These are phyloP conservation scores for Drosophila teissieri DNA, from an alignment of 1,140 invertebrate genomes.

Conservation along the genomic window DNA sequence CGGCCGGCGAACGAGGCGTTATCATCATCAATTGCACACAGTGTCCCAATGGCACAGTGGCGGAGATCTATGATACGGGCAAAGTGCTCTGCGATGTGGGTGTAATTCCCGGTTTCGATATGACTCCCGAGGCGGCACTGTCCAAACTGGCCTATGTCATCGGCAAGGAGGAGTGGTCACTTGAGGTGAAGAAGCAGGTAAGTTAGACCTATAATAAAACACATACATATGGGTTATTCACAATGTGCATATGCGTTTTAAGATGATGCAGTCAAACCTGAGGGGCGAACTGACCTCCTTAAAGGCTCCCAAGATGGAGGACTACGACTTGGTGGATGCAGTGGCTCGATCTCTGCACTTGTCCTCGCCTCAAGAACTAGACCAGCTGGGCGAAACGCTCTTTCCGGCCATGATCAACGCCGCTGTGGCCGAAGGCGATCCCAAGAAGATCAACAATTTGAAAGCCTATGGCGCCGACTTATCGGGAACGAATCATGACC, in stretches of 20 bases:
- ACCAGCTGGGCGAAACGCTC: constrained; percentile 89
- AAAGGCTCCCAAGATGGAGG: constrained; percentile 80
- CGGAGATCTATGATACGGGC: constrained; percentile 93
- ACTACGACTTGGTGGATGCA: constrained; percentile 87
- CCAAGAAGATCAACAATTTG: constrained; percentile 85
- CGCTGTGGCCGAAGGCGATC: constrained; percentile 89
- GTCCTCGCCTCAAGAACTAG: constrained; percentile 88
- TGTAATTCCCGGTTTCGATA: constrained; percentile 95
- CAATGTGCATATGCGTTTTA: too few species aligned
- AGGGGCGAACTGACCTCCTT: constrained; percentile 86
- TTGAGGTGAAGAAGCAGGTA: constrained; percentile 88
- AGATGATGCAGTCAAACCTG: constrained; percentile 92
- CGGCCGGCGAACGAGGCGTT: constrained; percentile 91
- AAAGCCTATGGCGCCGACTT: constrained; percentile 89
- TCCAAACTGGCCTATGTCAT: constrained; percentile 96
- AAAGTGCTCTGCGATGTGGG: constrained; percentile 88
- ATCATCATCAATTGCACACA: constrained; percentile 97
- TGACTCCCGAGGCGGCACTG: constrained; percentile 97
- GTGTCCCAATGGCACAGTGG: constrained; percentile 92
- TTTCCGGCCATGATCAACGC: constrained; percentile 92
- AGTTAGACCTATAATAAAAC: constrained; percentile 3
- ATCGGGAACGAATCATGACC: constrained; percentile 91
- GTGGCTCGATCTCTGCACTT: constrained; percentile 88
- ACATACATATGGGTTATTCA: too few species aligned
- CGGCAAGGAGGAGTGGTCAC: constrained; percentile 91